phyloP scores from a whole-genome alignment of 2,888 invertebrate genomes.

The Pinctada fucata region DNA sequence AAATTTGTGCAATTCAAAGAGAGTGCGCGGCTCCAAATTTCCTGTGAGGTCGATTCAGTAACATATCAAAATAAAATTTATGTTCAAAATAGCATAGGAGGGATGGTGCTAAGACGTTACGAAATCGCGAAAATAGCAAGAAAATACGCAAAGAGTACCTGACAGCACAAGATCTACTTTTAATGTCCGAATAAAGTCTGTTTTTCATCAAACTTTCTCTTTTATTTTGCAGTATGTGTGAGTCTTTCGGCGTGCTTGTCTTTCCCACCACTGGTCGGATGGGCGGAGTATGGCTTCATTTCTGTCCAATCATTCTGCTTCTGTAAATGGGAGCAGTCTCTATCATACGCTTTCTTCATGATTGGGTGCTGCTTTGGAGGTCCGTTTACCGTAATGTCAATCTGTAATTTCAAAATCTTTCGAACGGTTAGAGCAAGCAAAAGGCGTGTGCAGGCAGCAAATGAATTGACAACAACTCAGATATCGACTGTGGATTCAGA shows the following conservation, averaged over 20 bases:
- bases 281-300: slow-evolving; percentile 67
- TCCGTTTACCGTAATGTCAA: slow-evolving; percentile 67
- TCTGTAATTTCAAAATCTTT: slow-evolving; percentile 65
- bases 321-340: slow-evolving; percentile 65
- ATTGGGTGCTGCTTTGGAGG: slow-evolving; percentile 68
- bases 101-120: no score
- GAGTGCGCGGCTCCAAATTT: no score
- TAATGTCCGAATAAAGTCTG: no score
- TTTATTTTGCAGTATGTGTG: slow-evolving; percentile 61
- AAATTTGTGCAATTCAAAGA: no score
- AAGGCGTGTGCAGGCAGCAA: slow-evolving; percentile 32
- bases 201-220: background rate
- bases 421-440: slow-evolving; percentile 55
- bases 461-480: background rate
- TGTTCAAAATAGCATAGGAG: no score
- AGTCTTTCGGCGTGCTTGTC: slow-evolving; percentile 59
- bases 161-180: no score
- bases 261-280: slow-evolving; percentile 66
- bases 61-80: no score
- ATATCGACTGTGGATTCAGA: background rate
- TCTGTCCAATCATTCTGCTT: slow-evolving; percentile 68
- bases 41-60: no score
- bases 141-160: no score
- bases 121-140: no score
- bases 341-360: slow-evolving; percentile 71